Evolutionary conservation across 2,797 vertebrate genomes (phyloP).

Genomic region (Dendrocincla tyrannina): DNA sequence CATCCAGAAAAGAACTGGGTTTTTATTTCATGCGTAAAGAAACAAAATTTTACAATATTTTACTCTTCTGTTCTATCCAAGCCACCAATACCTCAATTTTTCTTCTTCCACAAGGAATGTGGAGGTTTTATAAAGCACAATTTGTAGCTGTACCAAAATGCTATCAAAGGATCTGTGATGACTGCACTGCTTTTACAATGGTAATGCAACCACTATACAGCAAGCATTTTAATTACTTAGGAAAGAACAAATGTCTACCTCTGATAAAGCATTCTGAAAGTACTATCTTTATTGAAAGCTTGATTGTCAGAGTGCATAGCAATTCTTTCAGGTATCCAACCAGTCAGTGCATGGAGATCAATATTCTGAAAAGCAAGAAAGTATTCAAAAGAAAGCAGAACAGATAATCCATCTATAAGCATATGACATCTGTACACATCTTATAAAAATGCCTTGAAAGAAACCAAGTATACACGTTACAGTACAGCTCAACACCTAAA

Average conservation of each 20-base stretch:
- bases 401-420: background rate
- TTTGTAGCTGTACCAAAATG: background rate
- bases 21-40: background rate
- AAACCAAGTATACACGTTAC: background rate
- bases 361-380: conserved; percentile 89
- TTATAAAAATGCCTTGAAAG: background rate
- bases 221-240: background rate
- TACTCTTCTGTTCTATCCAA: background rate
- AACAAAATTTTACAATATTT: background rate
- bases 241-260: conserved; percentile 76
- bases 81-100: background rate
- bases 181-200: background rate
- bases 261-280: conserved; percentile 97
- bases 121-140: background rate
- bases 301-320: conserved; percentile 99
- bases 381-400: background rate
- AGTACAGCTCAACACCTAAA: background rate
- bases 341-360: conserved; percentile 97
- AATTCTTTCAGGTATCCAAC: conserved; percentile 98
- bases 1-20: background rate
- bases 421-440: background rate
- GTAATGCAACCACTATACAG: background rate
- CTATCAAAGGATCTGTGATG: background rate
- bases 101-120: background rate
- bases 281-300: conserved; percentile 91